A percentile compares a stretch with the other conserved stretches of the same genome.
phyloP scores from a whole-genome alignment of 2,797 vertebrate species.

The Gobio occitaniae region DNA sequence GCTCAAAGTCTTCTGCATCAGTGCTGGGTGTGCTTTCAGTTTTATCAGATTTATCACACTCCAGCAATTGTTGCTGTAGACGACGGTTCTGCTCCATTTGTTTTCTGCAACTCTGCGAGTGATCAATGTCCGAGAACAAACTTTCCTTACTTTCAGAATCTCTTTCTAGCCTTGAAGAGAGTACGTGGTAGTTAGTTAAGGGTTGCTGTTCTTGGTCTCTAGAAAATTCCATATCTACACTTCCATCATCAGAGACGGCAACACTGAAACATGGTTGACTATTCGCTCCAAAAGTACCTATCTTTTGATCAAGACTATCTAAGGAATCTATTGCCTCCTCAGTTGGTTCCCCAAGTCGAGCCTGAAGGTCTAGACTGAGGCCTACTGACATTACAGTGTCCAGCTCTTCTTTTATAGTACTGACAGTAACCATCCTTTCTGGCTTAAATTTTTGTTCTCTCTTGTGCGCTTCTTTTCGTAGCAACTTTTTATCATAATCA shows the following conservation, averaged over 20 bases:
- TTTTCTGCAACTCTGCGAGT: constrained; percentile 88
- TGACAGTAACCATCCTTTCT: constrained; percentile 79
- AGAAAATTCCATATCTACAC: constrained; percentile 80
- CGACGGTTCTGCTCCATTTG: constrained; percentile 89
- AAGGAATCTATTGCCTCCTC: constrained; percentile 81
- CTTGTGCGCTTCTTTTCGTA: constrained; percentile 86
- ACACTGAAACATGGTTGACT: constrained; percentile 74
- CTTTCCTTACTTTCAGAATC: constrained; percentile 83
- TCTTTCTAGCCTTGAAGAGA: constrained; percentile 79
- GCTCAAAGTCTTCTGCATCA: constrained; percentile 87
- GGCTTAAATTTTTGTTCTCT: constrained; percentile 90
- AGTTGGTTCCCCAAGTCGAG: constrained; percentile 76
- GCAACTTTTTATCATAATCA: constrained; percentile 84
- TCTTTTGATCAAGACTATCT: constrained; percentile 80
- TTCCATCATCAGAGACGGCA: constrained; percentile 80
- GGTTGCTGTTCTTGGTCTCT: constrained; percentile 70
- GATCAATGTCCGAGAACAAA: constrained; percentile 87
- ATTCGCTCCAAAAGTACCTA: constrained; percentile 75
- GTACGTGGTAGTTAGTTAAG: constrained; percentile 75
- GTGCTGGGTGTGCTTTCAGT: constrained; percentile 82
- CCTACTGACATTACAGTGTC: constrained; percentile 78
- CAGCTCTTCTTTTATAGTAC: constrained; percentile 86
- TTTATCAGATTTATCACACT: constrained; percentile 87
- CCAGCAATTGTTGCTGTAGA: constrained; percentile 85
- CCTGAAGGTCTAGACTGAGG: constrained; percentile 80